Evolutionary conservation across 1,140 invertebrate genomes (phyloP), one percentile per base, ranked within the genome.

Genomic region (Venturia canescens): DNA sequence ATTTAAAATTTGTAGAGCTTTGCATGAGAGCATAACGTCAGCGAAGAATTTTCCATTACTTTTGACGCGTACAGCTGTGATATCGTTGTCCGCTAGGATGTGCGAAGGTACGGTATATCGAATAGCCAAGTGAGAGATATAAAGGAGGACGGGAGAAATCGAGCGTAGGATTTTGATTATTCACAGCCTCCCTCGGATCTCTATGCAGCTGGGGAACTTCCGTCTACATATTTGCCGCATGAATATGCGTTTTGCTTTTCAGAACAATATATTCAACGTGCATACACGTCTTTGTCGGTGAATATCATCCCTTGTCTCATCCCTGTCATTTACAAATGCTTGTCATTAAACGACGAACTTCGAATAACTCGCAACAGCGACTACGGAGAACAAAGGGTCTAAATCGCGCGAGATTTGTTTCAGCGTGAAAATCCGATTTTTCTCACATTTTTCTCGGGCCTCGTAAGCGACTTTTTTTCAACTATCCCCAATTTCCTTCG

Each of bases 81-180:
- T 44, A 44, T 44, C 38, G 38, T 44, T 44, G 7, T 44, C 38
- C 38, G 38, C 38, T 11, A 44, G 38, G 38, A 3, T 44, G 13
- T 44, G 13, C 3, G 53, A n/a, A 57, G 21, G 53, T 6, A 50
- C 50, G 63, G 57, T 57, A 78, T 72, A 66, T 83, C 78, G 81
- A 50, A 69, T 50, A 38, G 34, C 38, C 48, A 78, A 23, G 29
- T 18, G 53, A 57, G 53, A 57, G 67, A 29, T 48, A 70, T 23
- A 79, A 34, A 79, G 78, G 57, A 38, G 1, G 57, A 60, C 29
- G 50, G 57, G 76, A 78, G 27, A 78, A 66, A 57, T 57, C 53
- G 53, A 57, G 53, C 53, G 21, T 57, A 57, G 53, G 53, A 57
- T 57, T 57, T 23, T 23, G 53, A 57, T 57, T 57, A 57, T 57